Conservation (phyloP, 1,140 invertebrate species). For the Alviniconcha marisindica region DNA sequence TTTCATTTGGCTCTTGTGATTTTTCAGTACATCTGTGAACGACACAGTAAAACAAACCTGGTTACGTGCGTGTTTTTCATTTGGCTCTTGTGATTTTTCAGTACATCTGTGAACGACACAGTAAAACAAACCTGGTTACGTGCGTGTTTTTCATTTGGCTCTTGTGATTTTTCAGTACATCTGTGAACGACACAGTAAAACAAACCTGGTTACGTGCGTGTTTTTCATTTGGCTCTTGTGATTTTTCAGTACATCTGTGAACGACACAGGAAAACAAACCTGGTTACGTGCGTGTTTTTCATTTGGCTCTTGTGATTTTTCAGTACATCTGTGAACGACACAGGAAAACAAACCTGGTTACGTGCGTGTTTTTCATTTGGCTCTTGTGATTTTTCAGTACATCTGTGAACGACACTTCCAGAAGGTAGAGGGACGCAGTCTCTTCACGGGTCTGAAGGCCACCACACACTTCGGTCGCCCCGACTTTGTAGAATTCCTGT, state of each 20-base stretch:
- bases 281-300: neutral
- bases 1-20: too few species aligned
- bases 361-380: neutral
- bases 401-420: slow-evolving; percentile 99
- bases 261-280: neutral
- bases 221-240: neutral
- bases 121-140: neutral
- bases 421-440: slow-evolving; percentile 93
- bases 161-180: neutral
- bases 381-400: too few species aligned
- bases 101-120: too few species aligned
- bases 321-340: slow-evolving; percentile 99
- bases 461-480: slow-evolving; percentile 97
- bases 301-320: too few species aligned
- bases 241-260: neutral
- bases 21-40: too few species aligned
- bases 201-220: neutral
- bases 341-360: slow-evolving; percentile 23
- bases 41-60: too few species aligned
- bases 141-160: neutral
- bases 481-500: slow-evolving; percentile 97
- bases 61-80: too few species aligned
- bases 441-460: slow-evolving; percentile 98
- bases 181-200: neutral
- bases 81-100: too few species aligned